Base-by-base conservation (phyloP, 2,113 vertebrate genomes). In the Reinhardtius hippoglossoides region DNA sequence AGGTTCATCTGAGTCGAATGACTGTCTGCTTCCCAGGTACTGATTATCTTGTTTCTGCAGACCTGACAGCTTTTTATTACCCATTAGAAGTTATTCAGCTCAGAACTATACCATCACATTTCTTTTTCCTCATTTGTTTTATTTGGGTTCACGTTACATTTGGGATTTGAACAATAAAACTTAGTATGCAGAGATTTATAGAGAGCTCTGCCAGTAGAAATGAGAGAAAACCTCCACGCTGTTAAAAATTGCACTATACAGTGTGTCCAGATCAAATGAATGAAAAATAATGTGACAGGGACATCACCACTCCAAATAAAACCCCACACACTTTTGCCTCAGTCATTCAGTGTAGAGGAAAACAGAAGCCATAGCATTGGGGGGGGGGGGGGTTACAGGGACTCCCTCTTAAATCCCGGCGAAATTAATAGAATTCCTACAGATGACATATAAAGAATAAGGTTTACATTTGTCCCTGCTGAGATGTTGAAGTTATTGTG, bases 1-100 rank as follows among this genome's bases (percentile, higher is more conserved):
- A 61, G 56, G 63, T 67, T 74, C n/a, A 67, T 64, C 48, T 24
- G 20, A 46, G 69, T 63, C 64, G 10, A 48, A 5, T 10, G 20
- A 35, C 21, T 64, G 44, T 67, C n/a, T 54, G 48, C 37, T 20
- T 42, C 42, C 60, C 31, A 37, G 16, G 42, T n/a, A 52, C 9
- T 27, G 8, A 35, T 40, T 31, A 18, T 55, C 24, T 66, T 60
- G 40, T 65, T 68, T 20, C 37, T 42, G 9, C n/a, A 42, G 27
- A 26, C 23, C 26, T 26, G 3, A 14, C 27, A 37, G 18, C 55
- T 18, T 50, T 63, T 58, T 57, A 16, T 35, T 23, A 23, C 13
- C 15, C 21, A 2, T 66, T 44, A 27, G 27, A 23, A 56, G 1
- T 44, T 2, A 3, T 13, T n/a, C 14, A 48, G 9, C 35, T 2